Conservation (phyloP, 2,113 vertebrate species). For the Charadrius vociferus region DNA sequence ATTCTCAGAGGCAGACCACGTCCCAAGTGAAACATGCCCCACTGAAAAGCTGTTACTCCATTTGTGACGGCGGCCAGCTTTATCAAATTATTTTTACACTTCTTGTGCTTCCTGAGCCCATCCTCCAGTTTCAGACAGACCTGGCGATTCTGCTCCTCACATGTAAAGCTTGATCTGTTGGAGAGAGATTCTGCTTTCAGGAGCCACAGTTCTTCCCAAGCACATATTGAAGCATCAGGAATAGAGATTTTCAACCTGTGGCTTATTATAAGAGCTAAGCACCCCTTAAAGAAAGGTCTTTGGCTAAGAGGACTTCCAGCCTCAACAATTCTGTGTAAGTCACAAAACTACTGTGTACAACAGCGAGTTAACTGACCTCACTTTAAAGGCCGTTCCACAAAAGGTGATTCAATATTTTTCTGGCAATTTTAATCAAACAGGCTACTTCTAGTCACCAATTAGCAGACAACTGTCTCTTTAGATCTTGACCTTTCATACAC, state of each 20-base stretch:
- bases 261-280: background rate
- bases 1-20: background rate
- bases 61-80: background rate
- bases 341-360: background rate
- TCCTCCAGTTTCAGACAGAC: background rate
- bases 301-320: background rate
- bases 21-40: background rate
- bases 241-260: background rate
- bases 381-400: background rate
- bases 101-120: background rate
- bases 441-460: background rate
- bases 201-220: background rate
- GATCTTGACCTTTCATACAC: background rate
- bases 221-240: background rate
- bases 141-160: background rate
- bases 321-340: background rate
- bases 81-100: background rate
- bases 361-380: background rate
- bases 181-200: background rate
- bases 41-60: background rate
- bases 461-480: background rate
- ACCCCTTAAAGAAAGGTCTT: background rate
- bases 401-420: background rate
- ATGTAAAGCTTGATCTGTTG: background rate
- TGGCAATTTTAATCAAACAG: background rate